phyloP scores from a whole-genome alignment of 2,888 invertebrate species.

The Calliscelio sp. region DNA sequence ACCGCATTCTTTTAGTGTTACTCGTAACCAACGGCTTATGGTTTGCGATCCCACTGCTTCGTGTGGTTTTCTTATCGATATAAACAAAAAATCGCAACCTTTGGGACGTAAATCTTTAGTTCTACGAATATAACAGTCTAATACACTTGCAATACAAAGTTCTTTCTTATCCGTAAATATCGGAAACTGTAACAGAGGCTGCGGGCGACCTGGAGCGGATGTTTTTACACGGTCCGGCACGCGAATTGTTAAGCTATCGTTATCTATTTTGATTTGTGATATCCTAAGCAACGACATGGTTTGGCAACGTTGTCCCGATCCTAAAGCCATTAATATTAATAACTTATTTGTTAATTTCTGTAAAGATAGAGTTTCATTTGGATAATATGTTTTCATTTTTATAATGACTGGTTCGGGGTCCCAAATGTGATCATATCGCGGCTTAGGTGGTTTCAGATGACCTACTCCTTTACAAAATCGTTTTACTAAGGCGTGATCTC shows the following conservation, averaged over 20 bases:
- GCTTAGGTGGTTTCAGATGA: neutral
- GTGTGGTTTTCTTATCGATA: neutral
- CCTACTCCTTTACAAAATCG: neutral
- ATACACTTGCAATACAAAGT: neutral
- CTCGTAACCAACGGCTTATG: conserved; percentile 3
- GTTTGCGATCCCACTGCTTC: neutral
- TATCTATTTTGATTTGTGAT: neutral
- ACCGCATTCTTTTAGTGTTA: conserved; percentile 13
- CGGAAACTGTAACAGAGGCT: neutral
- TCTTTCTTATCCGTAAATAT: neutral
- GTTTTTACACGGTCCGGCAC: neutral
- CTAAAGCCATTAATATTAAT: neutral
- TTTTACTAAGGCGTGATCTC: neutral
- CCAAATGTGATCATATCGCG: neutral
- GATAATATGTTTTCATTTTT: neutral
- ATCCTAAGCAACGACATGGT: too few relatives aligned
- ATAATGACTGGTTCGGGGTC: neutral
- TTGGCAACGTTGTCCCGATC: neutral
- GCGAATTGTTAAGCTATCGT: neutral
- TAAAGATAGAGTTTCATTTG: neutral
- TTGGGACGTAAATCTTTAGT: neutral
- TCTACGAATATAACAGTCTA: too few relatives aligned
- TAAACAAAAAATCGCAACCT: neutral
- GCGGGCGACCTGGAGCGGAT: too few relatives aligned
- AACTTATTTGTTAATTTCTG: neutral